Conservation (phyloP, 2,113 vertebrate species). For the Gnathochromis pfefferi region DNA sequence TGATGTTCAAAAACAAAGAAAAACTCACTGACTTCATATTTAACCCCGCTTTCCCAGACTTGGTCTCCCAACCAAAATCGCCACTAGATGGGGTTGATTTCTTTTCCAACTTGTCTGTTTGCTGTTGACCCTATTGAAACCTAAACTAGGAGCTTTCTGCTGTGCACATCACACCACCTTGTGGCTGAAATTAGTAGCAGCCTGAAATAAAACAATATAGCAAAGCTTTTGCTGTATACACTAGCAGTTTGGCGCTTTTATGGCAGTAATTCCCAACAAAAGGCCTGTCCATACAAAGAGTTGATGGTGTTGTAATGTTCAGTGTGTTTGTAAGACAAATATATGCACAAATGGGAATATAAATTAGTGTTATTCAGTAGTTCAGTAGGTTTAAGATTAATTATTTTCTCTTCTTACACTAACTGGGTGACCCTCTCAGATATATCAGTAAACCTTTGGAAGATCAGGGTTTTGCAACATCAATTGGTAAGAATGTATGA, state of each 20-base stretch:
- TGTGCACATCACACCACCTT: conserved; percentile 33
- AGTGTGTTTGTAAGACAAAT: background rate
- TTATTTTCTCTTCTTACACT: background rate
- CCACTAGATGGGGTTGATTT: conserved; percentile 50
- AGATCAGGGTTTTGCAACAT: background rate
- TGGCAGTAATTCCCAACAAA: background rate
- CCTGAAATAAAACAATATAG: background rate
- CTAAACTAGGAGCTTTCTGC: background rate
- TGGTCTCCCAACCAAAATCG: background rate
- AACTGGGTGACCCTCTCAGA: background rate
- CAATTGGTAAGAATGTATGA: background rate
- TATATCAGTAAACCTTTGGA: background rate
- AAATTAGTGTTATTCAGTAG: background rate
- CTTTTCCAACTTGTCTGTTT: background rate
- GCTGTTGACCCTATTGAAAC: background rate
- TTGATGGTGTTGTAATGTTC: background rate
- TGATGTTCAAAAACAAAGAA: background rate
- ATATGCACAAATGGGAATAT: background rate
- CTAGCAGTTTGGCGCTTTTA: fast-evolving
- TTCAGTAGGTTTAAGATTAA: fast-evolving
- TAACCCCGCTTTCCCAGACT: background rate
- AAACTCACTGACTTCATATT: background rate
- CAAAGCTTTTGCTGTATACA: background rate
- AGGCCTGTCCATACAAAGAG: background rate
- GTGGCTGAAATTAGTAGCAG: background rate